These are phyloP conservation scores for Dysmachus trigonus DNA, from an alignment of 2,888 invertebrate species.

Conservation along the genomic window DNA sequence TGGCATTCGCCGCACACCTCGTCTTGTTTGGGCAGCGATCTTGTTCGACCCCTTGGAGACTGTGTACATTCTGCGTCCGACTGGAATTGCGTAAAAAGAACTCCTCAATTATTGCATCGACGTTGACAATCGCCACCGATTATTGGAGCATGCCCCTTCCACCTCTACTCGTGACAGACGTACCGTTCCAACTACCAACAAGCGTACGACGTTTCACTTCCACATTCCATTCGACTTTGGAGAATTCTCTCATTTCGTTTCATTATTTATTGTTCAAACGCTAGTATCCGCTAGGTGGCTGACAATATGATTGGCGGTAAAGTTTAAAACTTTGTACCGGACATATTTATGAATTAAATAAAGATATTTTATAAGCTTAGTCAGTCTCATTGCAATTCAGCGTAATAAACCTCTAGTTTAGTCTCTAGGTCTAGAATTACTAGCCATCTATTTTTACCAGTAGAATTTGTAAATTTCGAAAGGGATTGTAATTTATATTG, in stretches of 20 bases:
- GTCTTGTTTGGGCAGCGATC: constrained; percentile 85
- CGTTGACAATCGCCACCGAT: background rate
- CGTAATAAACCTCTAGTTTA: too few relatives aligned
- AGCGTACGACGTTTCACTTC: background rate
- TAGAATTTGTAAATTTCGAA: too few relatives aligned
- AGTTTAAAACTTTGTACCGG: too few relatives aligned
- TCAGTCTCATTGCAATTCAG: too few relatives aligned
- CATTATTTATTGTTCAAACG: background rate
- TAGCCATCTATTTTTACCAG: too few relatives aligned
- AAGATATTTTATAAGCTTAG: too few relatives aligned
- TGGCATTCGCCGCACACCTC: constrained; percentile 65
- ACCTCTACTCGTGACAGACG: background rate
- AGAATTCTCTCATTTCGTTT: background rate
- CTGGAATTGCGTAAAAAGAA: background rate
- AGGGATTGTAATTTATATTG: too few relatives aligned
- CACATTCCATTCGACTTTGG: background rate
- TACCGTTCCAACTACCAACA: background rate
- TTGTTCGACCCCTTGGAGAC: constrained; percentile 88
- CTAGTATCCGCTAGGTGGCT: background rate
- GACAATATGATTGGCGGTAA: too few relatives aligned
- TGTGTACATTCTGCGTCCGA: constrained; percentile 77
- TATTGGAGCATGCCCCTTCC: background rate
- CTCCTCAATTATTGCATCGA: background rate
- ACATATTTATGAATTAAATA: too few relatives aligned
- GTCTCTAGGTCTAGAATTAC: too few relatives aligned